These are phyloP conservation scores for Nebria salina DNA, from an alignment of 2,888 invertebrate species.

Conservation along the genomic window DNA sequence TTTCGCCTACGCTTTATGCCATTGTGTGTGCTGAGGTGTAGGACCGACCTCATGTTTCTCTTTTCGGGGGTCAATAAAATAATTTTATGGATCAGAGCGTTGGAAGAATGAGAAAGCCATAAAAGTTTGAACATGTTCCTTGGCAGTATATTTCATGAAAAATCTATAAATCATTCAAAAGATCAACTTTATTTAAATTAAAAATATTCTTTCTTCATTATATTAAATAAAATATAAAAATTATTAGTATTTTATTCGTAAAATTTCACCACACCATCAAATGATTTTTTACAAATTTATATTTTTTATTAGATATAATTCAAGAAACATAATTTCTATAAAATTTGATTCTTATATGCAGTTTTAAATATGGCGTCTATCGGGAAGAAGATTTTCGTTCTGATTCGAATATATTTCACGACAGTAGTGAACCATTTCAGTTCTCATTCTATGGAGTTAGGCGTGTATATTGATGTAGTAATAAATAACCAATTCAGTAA, in stretches of 20 bases:
- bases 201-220: not conserved
- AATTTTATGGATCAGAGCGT: not conserved
- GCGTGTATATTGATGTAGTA: not conserved
- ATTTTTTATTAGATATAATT: no score
- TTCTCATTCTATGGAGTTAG: not conserved
- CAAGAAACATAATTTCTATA: no score
- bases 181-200: not conserved
- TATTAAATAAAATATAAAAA: not conserved
- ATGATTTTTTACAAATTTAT: no score
- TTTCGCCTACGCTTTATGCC: conserved; percentile 12
- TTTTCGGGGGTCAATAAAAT: not conserved
- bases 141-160: not conserved
- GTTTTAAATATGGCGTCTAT: no score
- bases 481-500: conserved; percentile 7
- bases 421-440: no score
- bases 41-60: not conserved
- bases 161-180: not conserved
- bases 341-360: no score
- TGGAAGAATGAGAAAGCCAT: not conserved
- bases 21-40: not conserved
- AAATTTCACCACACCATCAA: no score
- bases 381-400: no score
- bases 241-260: not conserved
- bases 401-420: no score
- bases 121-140: not conserved